Base-by-base conservation (phyloP, 2,113 vertebrate genomes). In the Zapus hudsonius region DNA sequence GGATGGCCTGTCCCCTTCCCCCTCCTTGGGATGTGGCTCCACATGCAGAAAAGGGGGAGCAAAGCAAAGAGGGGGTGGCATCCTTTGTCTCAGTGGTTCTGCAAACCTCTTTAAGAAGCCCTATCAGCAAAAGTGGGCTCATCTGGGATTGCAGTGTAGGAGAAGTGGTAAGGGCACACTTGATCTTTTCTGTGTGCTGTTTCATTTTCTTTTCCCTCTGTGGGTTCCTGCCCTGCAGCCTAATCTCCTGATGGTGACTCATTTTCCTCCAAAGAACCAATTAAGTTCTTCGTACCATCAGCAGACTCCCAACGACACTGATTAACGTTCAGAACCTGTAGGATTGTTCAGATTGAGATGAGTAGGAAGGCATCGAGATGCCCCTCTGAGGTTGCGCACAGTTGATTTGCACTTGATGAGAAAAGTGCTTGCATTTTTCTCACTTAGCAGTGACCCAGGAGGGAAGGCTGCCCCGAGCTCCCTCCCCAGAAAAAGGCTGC, bases 1-100 rank as follows among this genome's bases (percentile, higher is more conserved):
- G 88, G 89, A 95, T 96, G 96, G 97, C 79, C 96, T 96, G 96
- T 96, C 96, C 97, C 94, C 76, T 90, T 55, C 91, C 89, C 84
- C 87, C 95, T 83, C 52, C 47, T 5, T 82, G 73, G 69, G 64
- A 85, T 85, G 31, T 84, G 81, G 89, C 29, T 93, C 84, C 89
- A 89, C 91, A 93, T 91, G 79, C 81, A 74, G 70, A 96, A 93
- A 90, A 78, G 74, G n/a, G 8, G 44, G 47, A 91, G 84, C 89
- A 74, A 94, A 84, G 89, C 70, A 89, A 85, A 90, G 91, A 67
- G 59, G 66, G 72, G 73, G 80, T 27, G 2, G 70, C 0, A 0
- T 52, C 80, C 93, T 95, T 95, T 92, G 91, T 96, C 89, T 96
- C 72, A 0, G 1, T 47, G 42, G 19, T 75, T 90, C 69, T 72